Evolutionary conservation across 1,140 invertebrate species (phyloP).

Genomic region (Nasonia vitripennis): DNA sequence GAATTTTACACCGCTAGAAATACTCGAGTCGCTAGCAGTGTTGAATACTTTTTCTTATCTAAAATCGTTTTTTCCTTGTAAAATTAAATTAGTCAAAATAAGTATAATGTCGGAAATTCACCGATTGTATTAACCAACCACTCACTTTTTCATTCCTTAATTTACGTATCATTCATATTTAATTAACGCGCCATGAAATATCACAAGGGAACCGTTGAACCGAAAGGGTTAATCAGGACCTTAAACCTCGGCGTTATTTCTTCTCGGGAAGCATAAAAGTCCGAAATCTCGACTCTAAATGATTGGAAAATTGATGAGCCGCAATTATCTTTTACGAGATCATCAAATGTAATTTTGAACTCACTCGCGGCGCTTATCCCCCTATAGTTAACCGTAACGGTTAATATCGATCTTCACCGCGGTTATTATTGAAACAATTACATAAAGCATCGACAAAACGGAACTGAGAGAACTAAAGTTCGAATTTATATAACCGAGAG

Average conservation of each 20-base stretch:
- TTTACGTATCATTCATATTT: neutral
- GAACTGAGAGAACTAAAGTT: neutral
- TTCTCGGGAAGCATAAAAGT: neutral
- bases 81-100: no score
- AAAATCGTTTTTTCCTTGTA: no score
- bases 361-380: slow-evolving; percentile 11
- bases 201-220: neutral
- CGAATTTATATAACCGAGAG: neutral
- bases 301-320: slow-evolving; percentile 33
- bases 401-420: slow-evolving; percentile 5
- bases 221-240: slow-evolving; percentile 9
- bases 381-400: slow-evolving; percentile 14
- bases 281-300: slow-evolving; percentile 8
- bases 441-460: slow-evolving; percentile 14
- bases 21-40: no score
- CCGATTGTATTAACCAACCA: no score
- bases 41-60: no score
- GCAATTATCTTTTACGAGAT: slow-evolving; percentile 24
- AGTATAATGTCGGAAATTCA: no score
- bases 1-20: neutral
- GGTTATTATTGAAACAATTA: slow-evolving; percentile 9
- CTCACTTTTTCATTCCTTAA: neutral
- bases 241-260: neutral
- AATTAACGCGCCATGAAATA: neutral
- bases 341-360: slow-evolving; percentile 36